phyloP scores from a whole-genome alignment of 2,113 vertebrate genomes.

The Thymallus thymallus region DNA sequence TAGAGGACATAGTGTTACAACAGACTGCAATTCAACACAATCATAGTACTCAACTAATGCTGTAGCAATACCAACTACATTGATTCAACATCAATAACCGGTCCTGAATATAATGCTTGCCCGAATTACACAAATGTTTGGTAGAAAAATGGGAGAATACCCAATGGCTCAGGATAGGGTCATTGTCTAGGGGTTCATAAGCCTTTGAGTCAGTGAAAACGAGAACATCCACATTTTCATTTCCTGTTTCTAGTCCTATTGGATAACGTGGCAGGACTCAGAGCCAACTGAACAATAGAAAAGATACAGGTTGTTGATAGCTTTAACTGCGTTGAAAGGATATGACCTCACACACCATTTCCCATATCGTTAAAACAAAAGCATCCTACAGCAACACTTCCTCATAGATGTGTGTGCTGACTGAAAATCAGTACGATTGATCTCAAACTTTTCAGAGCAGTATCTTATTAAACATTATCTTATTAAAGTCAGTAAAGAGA shows the following conservation, averaged over 20 bases:
- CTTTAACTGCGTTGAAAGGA: background rate
- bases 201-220: no score
- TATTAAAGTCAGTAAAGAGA: background rate
- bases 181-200: background rate
- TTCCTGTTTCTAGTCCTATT: background rate
- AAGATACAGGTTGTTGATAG: background rate
- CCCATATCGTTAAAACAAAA: background rate
- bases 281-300: background rate
- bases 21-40: no score
- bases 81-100: no score
- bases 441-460: background rate
- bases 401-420: background rate
- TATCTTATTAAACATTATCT: background rate
- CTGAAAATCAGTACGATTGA: background rate
- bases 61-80: conserved; percentile 6
- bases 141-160: no score
- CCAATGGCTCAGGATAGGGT: background rate
- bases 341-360: background rate
- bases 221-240: background rate
- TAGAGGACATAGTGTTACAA: no score
- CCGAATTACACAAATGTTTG: no score
- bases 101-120: no score
- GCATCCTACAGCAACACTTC: background rate
- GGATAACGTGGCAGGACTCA: background rate
- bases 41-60: background rate